phyloP scores from a whole-genome alignment of 2,888 invertebrate species.

The Rhaphigaster nebulosa region DNA sequence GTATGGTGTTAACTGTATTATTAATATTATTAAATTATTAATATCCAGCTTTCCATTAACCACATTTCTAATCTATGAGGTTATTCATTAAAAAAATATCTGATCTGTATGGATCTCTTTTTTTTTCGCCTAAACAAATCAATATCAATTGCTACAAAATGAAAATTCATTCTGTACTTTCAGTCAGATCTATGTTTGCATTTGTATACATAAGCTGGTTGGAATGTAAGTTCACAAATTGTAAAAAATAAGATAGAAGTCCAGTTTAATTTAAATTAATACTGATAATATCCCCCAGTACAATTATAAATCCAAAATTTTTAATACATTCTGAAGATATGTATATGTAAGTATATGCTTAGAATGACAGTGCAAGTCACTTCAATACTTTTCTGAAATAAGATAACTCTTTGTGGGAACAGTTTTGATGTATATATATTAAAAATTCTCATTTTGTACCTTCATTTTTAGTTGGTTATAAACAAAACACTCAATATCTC shows the following conservation, averaged over 20 bases:
- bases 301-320: no score
- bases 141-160: background rate
- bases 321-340: no score
- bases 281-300: no score
- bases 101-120: background rate
- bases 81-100: background rate
- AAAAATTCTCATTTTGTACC: background rate
- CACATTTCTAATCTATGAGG: background rate
- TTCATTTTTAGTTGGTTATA: background rate
- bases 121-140: background rate
- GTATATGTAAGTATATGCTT: no score
- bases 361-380: no score
- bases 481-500: background rate
- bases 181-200: constrained; percentile 14
- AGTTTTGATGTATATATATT: background rate
- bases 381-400: background rate
- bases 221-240: background rate
- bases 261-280: background rate
- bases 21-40: background rate
- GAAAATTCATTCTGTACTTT: background rate
- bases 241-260: background rate
- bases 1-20: background rate
- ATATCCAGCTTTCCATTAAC: background rate
- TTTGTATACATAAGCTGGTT: background rate
- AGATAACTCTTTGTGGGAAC: background rate